Evolutionary conservation across 2,113 vertebrate species (phyloP).

Genomic region (Anarhynchus alexandrinus): DNA sequence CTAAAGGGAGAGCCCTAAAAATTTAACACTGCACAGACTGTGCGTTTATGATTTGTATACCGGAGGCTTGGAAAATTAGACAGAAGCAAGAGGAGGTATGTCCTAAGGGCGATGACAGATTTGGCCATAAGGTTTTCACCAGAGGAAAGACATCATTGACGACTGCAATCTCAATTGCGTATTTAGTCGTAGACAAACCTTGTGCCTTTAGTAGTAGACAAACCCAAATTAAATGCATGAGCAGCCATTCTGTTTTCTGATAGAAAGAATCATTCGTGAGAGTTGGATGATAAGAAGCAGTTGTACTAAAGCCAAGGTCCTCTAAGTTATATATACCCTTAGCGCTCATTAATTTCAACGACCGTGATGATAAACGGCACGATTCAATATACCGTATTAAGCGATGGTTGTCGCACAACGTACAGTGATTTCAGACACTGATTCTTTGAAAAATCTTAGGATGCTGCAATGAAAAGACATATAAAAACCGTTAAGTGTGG

Average conservation of each 20-base stretch:
- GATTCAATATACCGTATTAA: neutral
- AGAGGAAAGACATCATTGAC: neutral
- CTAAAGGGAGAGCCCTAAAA: slow-evolving; percentile 3
- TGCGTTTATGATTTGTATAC: slow-evolving; percentile 30
- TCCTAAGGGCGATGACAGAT: neutral
- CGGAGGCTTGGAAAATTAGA: neutral
- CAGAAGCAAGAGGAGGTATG: neutral
- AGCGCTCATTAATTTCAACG: neutral
- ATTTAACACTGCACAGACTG: slow-evolving; percentile 33
- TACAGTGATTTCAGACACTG: neutral
- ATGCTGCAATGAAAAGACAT: neutral
- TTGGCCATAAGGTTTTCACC: neutral
- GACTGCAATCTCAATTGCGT: neutral
- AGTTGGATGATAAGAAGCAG: neutral
- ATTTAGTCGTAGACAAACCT: neutral
- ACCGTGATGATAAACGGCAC: neutral
- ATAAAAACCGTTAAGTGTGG: neutral
- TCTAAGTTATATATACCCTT: neutral
- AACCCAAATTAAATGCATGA: neutral
- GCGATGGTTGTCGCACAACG: rapidly evolving
- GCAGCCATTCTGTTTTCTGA: neutral
- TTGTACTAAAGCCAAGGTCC: neutral
- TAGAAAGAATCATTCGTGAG: neutral
- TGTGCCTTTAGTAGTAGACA: neutral
- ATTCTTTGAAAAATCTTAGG: neutral